Evolutionary conservation across 1,140 invertebrate species (phyloP), one percentile per base, ranked within the genome.

Genomic region (Pentalonia nigronervosa): DNA sequence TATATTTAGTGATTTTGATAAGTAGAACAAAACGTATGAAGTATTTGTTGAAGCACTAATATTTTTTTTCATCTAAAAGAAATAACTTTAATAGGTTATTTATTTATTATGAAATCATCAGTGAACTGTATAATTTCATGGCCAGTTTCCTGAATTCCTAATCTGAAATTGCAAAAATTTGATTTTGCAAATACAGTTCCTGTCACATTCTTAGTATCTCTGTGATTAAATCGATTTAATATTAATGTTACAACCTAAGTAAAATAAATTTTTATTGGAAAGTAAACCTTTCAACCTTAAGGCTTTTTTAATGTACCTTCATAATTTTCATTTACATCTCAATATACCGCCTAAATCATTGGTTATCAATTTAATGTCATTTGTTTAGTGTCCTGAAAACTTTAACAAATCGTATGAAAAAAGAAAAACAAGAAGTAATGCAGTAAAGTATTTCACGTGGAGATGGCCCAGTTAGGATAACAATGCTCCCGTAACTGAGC

Each of bases 381-480:
- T 41, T 23, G 9, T 84, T 25, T 84, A 25, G 21, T 45, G 7
- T 86, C 8, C 45, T 86, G 84, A 47, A 86, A 86, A 0, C 30
- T 53, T 86, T 1, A 47, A 11, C 41, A 86, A 86, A 17, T 86
- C n/a, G 25, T 86, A 86, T 17, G 4, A 34, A n/a, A 76, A 83
- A 14, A 50, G 6, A 53, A 89, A 89, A 90, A 90, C 25, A 47
- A 56, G 34, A 90, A 60, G 34, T 25, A 60, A 36, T 53, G 20
- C 50, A 56, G 48, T 89, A 56, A 90, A 67, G 91, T 83, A 86
- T 93, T 93, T 93, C 81, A 84, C 34, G 23, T 41, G 91, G 76
- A 84, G 91, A 93, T 93, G 91, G 91, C 91, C 91, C 91, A 93
- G 91, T 93, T 93, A 93, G 45, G 91, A 86, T 93, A 86, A 93